phyloP scores from a whole-genome alignment of 2,113 vertebrate species.

The Miniopterus natalensis region DNA sequence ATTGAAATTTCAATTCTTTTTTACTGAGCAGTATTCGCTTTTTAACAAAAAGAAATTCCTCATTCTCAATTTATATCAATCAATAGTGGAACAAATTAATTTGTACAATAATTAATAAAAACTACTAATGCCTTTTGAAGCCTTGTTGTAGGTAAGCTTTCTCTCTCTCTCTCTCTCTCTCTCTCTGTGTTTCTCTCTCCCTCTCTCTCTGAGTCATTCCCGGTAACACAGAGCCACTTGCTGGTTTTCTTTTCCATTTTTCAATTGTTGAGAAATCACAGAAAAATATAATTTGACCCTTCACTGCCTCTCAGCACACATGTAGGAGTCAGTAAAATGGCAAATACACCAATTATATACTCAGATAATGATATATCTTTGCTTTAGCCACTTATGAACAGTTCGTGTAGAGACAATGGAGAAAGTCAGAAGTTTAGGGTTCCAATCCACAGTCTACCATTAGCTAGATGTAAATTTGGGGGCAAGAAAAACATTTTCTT shows the following conservation, averaged over 20 bases:
- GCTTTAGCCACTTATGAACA: not conserved
- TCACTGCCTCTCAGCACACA: not conserved
- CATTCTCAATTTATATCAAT: not conserved
- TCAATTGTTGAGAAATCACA: not conserved
- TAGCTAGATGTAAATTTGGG: not conserved
- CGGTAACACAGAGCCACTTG: not conserved
- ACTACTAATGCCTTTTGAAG: not conserved
- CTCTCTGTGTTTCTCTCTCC: not conserved
- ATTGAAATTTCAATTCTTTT: not conserved
- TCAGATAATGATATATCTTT: not conserved
- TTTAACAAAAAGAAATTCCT: not conserved
- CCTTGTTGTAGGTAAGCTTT: not conserved
- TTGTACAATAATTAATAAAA: not conserved
- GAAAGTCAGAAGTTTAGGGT: not conserved
- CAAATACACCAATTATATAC: not conserved
- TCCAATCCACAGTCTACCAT: not conserved
- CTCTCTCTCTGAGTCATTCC: not conserved
- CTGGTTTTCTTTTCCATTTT: not conserved
- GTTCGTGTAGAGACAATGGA: not conserved
- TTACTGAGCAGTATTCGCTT: not conserved
- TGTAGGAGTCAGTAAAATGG: not conserved
- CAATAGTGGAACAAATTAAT: not conserved
- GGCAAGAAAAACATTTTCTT: not conserved
- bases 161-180: not conserved
- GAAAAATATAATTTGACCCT: not conserved